Evolutionary conservation across 2,797 vertebrate species (phyloP).

Genomic region (Pipistrellus kuhlii): DNA sequence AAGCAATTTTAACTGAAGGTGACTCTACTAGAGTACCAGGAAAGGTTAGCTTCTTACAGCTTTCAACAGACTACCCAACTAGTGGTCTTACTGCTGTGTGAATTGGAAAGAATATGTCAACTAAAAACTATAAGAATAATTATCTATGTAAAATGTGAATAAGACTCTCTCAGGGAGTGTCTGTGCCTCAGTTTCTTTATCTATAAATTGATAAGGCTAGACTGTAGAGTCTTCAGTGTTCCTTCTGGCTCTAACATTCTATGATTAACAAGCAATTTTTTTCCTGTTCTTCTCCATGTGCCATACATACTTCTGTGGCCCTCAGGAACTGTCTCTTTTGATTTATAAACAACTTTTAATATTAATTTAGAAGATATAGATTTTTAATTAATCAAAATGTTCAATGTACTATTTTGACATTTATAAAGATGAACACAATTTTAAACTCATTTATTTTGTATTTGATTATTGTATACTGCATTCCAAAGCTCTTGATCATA

Average conservation of each 20-base stretch:
- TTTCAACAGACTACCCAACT: not conserved
- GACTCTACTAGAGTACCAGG: not conserved
- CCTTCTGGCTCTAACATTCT: not conserved
- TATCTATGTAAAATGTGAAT: not conserved
- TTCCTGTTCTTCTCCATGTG: not conserved
- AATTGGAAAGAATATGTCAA: not conserved
- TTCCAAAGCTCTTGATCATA: slow-evolving; percentile 37
- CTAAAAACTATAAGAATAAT: not conserved
- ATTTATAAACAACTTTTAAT: slow-evolving; percentile 57
- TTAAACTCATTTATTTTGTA: slow-evolving; percentile 50
- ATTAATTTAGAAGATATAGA: slow-evolving; percentile 55
- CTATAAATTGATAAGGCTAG: not conserved
- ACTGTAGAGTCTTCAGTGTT: not conserved
- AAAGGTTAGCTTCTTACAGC: not conserved
- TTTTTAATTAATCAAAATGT: slow-evolving; percentile 70
- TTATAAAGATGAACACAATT: slow-evolving; percentile 71
- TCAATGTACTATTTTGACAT: slow-evolving; percentile 64
- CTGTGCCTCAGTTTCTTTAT: not conserved
- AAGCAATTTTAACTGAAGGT: not conserved
- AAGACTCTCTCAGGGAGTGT: not conserved
- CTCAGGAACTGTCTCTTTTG: not conserved
- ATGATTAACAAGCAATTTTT: not conserved
- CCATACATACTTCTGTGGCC: not conserved
- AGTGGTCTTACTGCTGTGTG: not conserved
- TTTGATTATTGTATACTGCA: slow-evolving; percentile 55